Base-by-base conservation (phyloP, 2,797 vertebrate genomes). In the Odontamblyopus rebecca region DNA sequence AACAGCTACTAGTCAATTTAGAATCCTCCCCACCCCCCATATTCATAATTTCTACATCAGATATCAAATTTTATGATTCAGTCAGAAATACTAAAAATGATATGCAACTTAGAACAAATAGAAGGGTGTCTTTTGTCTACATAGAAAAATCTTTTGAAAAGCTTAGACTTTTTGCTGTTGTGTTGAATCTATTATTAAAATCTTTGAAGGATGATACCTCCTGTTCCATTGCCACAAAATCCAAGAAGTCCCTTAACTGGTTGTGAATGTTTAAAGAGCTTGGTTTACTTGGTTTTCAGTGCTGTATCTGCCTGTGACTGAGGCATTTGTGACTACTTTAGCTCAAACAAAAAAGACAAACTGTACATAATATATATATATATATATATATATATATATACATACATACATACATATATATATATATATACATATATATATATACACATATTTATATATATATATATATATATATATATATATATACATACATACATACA, bases 201-300 rank as follows among this genome's bases (percentile, higher is more conserved):
- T 60, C 54, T 69, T 59, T 44, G 67, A 69, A 69, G 67, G 54
- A 35, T 27, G 67, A 69, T 69, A 69, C 67, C 56, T 44, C 23
- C 54, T 69, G 67, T 29, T 69, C 67, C 56, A 7, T 60, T 69
- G 54, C 67, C 67, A 60, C 67, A 69, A 44, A 69, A 59, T 69
- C 54, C 67, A 59, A 69, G 53, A 68, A 44, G 67, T 69, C 56
- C 38, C 27, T 69, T 41, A 27, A 38, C 56, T 26, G 23, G 67
- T 60, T 69, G 19, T 69, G 23, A 69, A 69, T 69, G 67, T 69
- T 48, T 69, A 59, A 69, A 60, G 13, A 69, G 67, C 9, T 69
- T 44, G 35, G 54, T 69, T 69, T 69, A 59, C 67, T 69, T 68
- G 53, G 67, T 57, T 69, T 69, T 59, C 67, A 60, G 67, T 60